Evolutionary conservation across 2,888 invertebrate species (phyloP), one percentile per base, ranked within the genome.

Genomic region (Synanthedon tipuliformis): DNA sequence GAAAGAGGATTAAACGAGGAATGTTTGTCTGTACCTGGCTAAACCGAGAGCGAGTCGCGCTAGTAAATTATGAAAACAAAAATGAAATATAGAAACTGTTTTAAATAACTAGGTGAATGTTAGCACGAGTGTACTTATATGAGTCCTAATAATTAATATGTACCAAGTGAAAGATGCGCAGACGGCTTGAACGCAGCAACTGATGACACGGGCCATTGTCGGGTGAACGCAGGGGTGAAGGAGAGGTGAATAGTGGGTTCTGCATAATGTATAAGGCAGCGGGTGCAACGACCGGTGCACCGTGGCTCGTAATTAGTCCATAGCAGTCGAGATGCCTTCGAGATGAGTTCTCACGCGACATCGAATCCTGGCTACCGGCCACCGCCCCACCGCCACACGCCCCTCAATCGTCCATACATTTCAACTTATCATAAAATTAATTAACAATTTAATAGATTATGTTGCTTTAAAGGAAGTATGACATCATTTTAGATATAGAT

Each of bases 241-340:
- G 56, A 56, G 53, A 56, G 56, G 53, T 53, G 57, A 53, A 55
- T 16, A 55, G 56, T 54, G 53, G 49, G 64, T 57, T 61, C 63
- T 68, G 65, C 66, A 70, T 74, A 71, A 76, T 72, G 68, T 68
- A 74, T 73, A 71, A 65, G 51, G 66, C 60, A 60, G 64, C 63
- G 67, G 78, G 34, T 69, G 75, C 78, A 78, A 71, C 63, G 79
- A 69, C 74, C 79, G 64, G 61, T 66, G 73, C 72, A 74, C 73
- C 73, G 74, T 10, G 71, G 65, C 68, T 65, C 66, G 71, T 74
- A 78, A 79, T 77, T 78, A 78, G 75, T 71, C 66, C 66, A 48
- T 40, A 48, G 51, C 41, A 45, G 55, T 51, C 54, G 53, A 54
- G 55, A 56, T 65, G 64, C 65, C 58, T 64, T 57, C 56, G 56